Base-by-base conservation (phyloP, 2,797 vertebrate species). In the Calcarius lapponicus region DNA sequence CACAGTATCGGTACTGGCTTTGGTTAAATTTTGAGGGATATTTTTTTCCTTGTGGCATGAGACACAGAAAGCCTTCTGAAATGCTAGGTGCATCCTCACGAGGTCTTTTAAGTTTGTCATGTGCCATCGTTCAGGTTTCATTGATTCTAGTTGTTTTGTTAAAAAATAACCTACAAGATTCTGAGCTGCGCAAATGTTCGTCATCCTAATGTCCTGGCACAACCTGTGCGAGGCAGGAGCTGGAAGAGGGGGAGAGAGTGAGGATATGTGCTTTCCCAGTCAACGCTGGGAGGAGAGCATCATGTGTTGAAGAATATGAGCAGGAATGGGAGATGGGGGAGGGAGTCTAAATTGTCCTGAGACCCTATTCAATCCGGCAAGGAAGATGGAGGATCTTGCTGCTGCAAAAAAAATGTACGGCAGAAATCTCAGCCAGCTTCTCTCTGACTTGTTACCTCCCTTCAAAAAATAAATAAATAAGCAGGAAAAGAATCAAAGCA, bases 391-490 rank as follows among this genome's bases (percentile, higher is more conserved):
- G 96, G 93, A 95, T 94, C 90, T 82, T 82, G 93, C 90, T 95
- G 94, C 94, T 93, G 78, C 42, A 76, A 85, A 91, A 91, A 96
- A 96, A 92, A 92, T 62, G 86, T 50, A 72, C 38, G 20, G 79
- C 90, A 94, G 87, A 92, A 95, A 96, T 95, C 91, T 93, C 92
- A 84, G 88, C 87, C 71, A 84, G 86, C 90, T 93, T 78, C 87
- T 64, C 79, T 66, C 92, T 62, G 84, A 85, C 87, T 90, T 91
- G 90, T 89, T 87, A 89, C 78, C 88, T 94, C 92, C 82, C 86
- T 91, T 85, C 61, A 50, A 88, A 97, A 98, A 98, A 98, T 95
- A 97, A 98, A 98, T 85, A 95, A 96, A 95, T 78, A 94, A 90
- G 61, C 98, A 97, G 97, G 82, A 95, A 97, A 97, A 96, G 97